Percentiles rank a stretch among this genome's conserved stretches.
Conservation (phyloP, 2,888 invertebrate genomes). For the Ametastegia equiseti region DNA sequence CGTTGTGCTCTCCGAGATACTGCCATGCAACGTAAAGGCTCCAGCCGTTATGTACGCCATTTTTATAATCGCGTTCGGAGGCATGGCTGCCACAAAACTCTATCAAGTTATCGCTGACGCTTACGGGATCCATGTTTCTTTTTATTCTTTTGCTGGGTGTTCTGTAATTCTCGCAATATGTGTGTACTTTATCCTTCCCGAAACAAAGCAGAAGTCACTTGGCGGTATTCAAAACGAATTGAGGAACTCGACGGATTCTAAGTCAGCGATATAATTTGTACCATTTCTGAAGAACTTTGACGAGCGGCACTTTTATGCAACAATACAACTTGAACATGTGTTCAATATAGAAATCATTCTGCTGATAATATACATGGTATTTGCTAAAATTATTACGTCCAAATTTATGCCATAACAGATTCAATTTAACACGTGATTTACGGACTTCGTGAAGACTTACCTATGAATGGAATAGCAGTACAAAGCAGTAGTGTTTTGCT, state of each 20-base stretch:
- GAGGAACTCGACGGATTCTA: not conserved
- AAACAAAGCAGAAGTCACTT: conserved; percentile 56
- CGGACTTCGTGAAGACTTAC: no score
- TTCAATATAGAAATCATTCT: no score
- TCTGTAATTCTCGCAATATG: conserved; percentile 25
- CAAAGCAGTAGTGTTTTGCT: no score
- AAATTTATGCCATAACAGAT: no score
- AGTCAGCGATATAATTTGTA: not conserved
- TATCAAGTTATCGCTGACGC: conserved; percentile 48
- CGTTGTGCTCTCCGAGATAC: conserved; percentile 55
- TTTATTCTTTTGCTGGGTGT: conserved; percentile 49
- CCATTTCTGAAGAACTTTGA: no score
- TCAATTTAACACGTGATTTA: no score
- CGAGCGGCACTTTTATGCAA: no score
- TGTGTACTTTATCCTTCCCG: conserved; percentile 53
- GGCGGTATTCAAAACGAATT: conserved; percentile 53
- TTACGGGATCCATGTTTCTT: conserved; percentile 48
- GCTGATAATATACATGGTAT: no score
- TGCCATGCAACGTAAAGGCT: conserved; percentile 53
- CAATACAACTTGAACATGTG: no score
- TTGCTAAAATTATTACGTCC: no score
- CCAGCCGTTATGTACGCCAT: not conserved
- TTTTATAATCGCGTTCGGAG: not conserved
- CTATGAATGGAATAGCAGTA: no score
- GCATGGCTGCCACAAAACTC: conserved; percentile 33